Evolutionary conservation across 2,888 invertebrate genomes (phyloP), one percentile per base, ranked within the genome.

Genomic region (Melolontha melolontha): DNA sequence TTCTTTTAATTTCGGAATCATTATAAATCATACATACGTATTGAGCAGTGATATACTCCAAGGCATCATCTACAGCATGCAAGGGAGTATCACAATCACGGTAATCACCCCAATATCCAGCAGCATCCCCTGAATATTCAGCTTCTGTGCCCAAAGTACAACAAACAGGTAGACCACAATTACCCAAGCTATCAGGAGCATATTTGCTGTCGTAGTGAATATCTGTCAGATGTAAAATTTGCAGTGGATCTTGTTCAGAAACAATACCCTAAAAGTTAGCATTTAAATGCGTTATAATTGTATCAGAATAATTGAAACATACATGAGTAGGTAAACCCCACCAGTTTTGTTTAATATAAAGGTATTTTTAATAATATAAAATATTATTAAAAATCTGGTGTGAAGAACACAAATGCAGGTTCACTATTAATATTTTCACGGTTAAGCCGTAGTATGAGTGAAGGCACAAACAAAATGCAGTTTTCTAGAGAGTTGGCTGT

Each of bases 41-140:
- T 10, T 44, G 29, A 29, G 12, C 11, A 14, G 29, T 12, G 11
- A 59, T 59, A 29, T 29, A 29, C 10, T 70, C 54, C 6, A 77
- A 44, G 1, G 90, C 86, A 75, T 91, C 89, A 65, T 90, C 87
- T 22, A 91, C 85, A 0, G 91, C 87, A 79, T 90, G 87, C 82
- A 87, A 82, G 0, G 95, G 92, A 0, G 89, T 83, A 80, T 95
- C 95, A 75, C 95, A 95, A 66, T 87, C 83, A 62, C 91, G 86
- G 75, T 92, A 93, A 77, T 93, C 92, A 0, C 94, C 93, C 93
- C 94, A 96, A 74, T 85, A 88, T 0, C 94, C 94, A 0, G 95
- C 94, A 0, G 81, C 81, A 22, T 79, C 76, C 12, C 73, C 74
- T 2, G 74, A 69, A 14, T 55, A 63, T 29, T 73, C 76, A 0